phyloP scores from a whole-genome alignment of 1,140 invertebrate genomes.

The Caenorhabditis latens region DNA sequence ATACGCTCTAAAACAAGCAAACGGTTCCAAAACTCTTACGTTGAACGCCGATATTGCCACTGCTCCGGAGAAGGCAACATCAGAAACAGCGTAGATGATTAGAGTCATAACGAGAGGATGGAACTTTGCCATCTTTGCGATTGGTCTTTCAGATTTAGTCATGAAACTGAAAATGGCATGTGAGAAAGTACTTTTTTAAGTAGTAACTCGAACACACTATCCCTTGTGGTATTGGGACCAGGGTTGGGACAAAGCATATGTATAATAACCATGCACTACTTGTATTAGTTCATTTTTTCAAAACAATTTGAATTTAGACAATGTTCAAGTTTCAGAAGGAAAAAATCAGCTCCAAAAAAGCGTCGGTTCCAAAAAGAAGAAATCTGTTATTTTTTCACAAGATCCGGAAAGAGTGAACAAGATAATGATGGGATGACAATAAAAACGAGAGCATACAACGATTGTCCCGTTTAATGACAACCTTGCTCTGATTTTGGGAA shows the following conservation, averaged over 20 bases:
- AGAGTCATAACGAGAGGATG: constrained; percentile 10
- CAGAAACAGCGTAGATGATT: background rate
- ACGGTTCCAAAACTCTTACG: background rate
- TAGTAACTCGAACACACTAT: too few relatives aligned
- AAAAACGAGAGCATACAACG: background rate
- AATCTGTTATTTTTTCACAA: too few relatives aligned
- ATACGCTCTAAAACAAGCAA: too few relatives aligned
- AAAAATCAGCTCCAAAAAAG: too few relatives aligned
- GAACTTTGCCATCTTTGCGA: background rate
- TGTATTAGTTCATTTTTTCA: too few relatives aligned
- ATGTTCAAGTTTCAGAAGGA: too few relatives aligned
- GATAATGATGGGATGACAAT: background rate
- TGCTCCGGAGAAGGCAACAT: background rate
- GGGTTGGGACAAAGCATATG: too few relatives aligned
- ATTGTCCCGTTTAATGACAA: background rate
- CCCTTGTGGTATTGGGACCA: too few relatives aligned
- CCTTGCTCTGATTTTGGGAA: background rate
- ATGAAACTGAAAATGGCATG: background rate
- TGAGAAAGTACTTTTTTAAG: too few relatives aligned
- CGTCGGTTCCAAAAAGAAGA: too few relatives aligned
- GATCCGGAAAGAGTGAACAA: background rate
- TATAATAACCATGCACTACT: too few relatives aligned
- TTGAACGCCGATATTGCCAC: background rate
- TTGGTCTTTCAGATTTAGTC: background rate
- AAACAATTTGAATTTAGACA: too few relatives aligned